Conservation (phyloP, 2,797 vertebrate genomes). For the Coranthus polyacanthus region DNA sequence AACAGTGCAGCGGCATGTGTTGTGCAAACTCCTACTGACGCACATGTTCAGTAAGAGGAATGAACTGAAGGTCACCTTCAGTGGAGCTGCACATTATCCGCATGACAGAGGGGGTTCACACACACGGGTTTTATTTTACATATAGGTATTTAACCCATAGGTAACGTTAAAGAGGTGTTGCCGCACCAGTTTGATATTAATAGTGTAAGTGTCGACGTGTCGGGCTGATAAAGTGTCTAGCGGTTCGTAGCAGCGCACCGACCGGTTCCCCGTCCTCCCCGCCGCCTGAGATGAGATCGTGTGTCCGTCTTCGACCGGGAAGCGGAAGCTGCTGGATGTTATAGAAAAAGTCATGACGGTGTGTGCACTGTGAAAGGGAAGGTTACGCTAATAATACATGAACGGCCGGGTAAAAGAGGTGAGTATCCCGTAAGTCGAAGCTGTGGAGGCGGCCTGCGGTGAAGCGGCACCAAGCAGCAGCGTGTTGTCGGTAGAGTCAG, state of each 20-base stretch:
- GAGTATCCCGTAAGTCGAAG: constrained; percentile 61
- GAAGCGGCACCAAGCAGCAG: not conserved
- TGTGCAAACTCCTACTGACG: constrained; percentile 27
- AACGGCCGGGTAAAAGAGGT: constrained; percentile 61
- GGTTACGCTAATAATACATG: constrained; percentile 79
- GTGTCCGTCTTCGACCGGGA: constrained; percentile 82
- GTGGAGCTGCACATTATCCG: constrained; percentile 72
- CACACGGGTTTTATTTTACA: rapidly evolving
- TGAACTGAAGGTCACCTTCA: constrained; percentile 91
- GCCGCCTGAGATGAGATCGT: constrained; percentile 27
- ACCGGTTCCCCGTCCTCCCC: constrained; percentile 2
- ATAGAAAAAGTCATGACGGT: constrained; percentile 76
- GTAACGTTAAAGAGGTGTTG: rapidly evolving
- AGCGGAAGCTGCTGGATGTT: constrained; percentile 79
- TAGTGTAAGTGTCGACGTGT: not conserved
- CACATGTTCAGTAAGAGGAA: constrained; percentile 78
- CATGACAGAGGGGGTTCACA: constrained; percentile 21
- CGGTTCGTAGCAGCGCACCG: no score
- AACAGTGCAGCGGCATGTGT: not conserved
- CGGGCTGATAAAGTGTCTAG: not conserved
- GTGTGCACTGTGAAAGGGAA: constrained; percentile 76
- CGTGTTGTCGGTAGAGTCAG: not conserved
- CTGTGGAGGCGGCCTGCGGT: not conserved
- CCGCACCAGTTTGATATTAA: rapidly evolving
- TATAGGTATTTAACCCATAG: rapidly evolving